Evolutionary conservation across 2,888 invertebrate genomes (phyloP).

Genomic region (Ochropleura leucogaster): DNA sequence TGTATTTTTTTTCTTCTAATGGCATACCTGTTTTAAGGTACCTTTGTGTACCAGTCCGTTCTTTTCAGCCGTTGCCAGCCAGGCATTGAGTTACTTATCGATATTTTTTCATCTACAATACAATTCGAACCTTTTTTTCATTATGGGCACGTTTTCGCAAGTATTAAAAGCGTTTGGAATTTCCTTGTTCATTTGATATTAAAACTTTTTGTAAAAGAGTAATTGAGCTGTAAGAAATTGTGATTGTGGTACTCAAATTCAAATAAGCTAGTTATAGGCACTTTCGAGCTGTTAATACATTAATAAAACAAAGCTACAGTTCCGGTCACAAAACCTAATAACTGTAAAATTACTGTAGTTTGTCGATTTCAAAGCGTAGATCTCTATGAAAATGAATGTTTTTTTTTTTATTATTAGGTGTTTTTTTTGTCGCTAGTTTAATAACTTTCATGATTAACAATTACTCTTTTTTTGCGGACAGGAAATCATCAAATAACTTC

Average conservation of each 20-base stretch:
- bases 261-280: too few relatives aligned
- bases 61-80: background rate
- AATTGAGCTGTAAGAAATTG: slow-evolving; percentile 13
- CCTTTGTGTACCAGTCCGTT: background rate
- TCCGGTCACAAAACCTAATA: too few relatives aligned
- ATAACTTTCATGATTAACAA: too few relatives aligned
- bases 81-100: slow-evolving; percentile 2
- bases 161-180: slow-evolving; percentile 6
- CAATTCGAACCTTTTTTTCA: slow-evolving; percentile 16
- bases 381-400: too few relatives aligned
- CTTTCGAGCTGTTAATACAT: too few relatives aligned
- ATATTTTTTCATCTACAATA: slow-evolving; percentile 5
- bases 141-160: slow-evolving; percentile 12
- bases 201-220: slow-evolving; percentile 6
- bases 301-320: too few relatives aligned
- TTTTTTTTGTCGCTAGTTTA: too few relatives aligned
- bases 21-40: background rate
- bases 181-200: background rate
- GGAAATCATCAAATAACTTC: too few relatives aligned
- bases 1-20: background rate
- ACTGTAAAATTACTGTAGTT: too few relatives aligned
- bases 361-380: too few relatives aligned
- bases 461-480: too few relatives aligned
- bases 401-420: too few relatives aligned
- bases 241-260: background rate